Percentiles rank a stretch among this genome's conserved stretches.
Conservation (phyloP, 23 tunicate species). For the Clavelina lepadiformis region DNA sequence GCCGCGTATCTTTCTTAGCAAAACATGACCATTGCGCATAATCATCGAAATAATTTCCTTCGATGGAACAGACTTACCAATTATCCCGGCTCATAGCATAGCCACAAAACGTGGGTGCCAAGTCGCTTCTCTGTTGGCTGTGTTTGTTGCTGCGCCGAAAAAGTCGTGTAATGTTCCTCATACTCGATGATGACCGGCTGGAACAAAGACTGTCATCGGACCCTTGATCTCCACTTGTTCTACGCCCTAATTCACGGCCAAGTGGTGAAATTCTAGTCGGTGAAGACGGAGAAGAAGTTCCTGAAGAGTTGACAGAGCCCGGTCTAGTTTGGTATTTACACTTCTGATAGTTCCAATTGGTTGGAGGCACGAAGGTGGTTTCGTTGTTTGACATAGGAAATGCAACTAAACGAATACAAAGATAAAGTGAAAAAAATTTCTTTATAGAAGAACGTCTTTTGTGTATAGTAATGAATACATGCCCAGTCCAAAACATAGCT, state of each 20-base stretch:
- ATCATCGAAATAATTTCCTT: too few relatives aligned
- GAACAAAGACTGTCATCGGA: slow-evolving; percentile 43
- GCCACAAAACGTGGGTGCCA: slow-evolving; percentile 63
- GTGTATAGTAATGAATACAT: too few relatives aligned
- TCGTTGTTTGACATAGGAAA: slow-evolving; percentile 4
- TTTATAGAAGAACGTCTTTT: too few relatives aligned
- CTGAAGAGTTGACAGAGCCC: slow-evolving; percentile 39
- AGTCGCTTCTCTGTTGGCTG: slow-evolving; percentile 21
- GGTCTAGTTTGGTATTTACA: slow-evolving; percentile 18
- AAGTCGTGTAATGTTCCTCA: slow-evolving; percentile 34
- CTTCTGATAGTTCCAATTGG: slow-evolving; percentile 3
- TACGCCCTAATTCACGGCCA: neutral
- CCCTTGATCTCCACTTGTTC: slow-evolving; percentile 16
- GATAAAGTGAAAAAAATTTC: too few relatives aligned
- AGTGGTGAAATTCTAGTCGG: slow-evolving; percentile 11
- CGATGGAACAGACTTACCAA: slow-evolving; percentile 36
- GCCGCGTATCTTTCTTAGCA: too few relatives aligned
- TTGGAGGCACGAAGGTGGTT: slow-evolving; percentile 13
- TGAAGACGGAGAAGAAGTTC: slow-evolving; percentile 47
- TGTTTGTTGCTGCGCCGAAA: slow-evolving; percentile 41
- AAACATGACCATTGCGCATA: too few relatives aligned
- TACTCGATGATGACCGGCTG: slow-evolving; percentile 39
- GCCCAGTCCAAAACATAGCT: too few relatives aligned
- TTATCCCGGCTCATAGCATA: slow-evolving; percentile 71
- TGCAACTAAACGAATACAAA: too few relatives aligned